A percentile compares a stretch with the other conserved stretches of the same genome.
Evolutionary conservation across 1,140 invertebrate species (phyloP).

Genomic region (Lasioglossum baleicum): DNA sequence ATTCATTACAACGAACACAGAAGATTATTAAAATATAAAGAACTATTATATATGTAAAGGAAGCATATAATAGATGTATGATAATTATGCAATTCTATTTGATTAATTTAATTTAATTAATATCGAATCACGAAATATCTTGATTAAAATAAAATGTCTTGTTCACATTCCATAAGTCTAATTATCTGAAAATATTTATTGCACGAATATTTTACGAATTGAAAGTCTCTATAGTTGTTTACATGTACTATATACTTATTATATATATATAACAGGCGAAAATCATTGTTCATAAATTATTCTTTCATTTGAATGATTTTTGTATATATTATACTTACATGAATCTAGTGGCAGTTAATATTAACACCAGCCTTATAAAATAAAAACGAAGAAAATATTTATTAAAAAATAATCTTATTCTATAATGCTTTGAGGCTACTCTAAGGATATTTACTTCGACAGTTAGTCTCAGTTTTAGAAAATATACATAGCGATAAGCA

Average conservation of each 20-base stretch:
- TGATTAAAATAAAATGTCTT: constrained; percentile 35
- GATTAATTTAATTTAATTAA: constrained; percentile 27
- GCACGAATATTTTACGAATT: constrained; percentile 19
- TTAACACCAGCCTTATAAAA: constrained; percentile 39
- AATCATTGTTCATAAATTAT: constrained; percentile 24
- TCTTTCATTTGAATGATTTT: constrained; percentile 1
- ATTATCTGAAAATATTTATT: constrained; percentile 42
- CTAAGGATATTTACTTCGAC: constrained; percentile 9
- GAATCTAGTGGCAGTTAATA: constrained; percentile 39
- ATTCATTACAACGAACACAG: constrained; percentile 19
- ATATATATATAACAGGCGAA: background rate
- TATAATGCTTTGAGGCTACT: constrained; percentile 38
- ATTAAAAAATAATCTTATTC: constrained; percentile 33
- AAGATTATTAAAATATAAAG: constrained; percentile 23
- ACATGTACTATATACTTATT: background rate
- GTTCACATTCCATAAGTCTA: constrained; percentile 44
- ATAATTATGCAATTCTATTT: constrained; percentile 16
- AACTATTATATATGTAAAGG: background rate
- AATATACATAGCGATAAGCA: constrained; percentile 8
- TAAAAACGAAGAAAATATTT: constrained; percentile 20
- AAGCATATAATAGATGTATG: constrained; percentile 10
- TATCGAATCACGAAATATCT: constrained; percentile 17
- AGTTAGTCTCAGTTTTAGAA: constrained; percentile 14
- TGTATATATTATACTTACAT: background rate
- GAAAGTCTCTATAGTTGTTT: constrained; percentile 23